Conservation (phyloP, 2,888 invertebrate species). For the Eupsilia transversa region DNA sequence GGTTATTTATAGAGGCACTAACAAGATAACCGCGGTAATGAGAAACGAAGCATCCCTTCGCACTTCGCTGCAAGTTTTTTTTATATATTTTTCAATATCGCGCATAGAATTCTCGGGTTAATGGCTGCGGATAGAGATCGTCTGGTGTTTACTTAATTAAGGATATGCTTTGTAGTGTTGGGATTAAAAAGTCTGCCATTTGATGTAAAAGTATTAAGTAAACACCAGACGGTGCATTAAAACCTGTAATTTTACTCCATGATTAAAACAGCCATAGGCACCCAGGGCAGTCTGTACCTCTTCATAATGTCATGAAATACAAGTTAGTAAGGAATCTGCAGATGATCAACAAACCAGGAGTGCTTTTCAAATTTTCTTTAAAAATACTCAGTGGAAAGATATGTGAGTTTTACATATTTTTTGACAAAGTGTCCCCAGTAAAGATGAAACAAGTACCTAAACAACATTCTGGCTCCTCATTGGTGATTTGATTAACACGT, state of each 20-base stretch:
- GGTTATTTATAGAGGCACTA: constrained; percentile 74
- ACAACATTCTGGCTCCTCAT: too few relatives aligned
- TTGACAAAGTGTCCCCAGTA: too few relatives aligned
- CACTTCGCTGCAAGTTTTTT: constrained; percentile 50
- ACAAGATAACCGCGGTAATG: constrained; percentile 75
- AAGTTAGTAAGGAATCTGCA: too few relatives aligned
- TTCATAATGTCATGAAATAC: neutral
- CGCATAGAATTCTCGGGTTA: constrained; percentile 61
- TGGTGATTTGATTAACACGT: too few relatives aligned
- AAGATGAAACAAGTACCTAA: too few relatives aligned
- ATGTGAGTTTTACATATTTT: too few relatives aligned
- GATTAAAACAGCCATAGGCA: neutral
- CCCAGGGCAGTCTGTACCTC: neutral
- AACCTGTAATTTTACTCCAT: neutral
- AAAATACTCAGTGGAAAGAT: too few relatives aligned
- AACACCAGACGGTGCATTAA: neutral
- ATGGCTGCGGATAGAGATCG: constrained; percentile 44
- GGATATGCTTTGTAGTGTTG: constrained; percentile 15
- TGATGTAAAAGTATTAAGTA: too few relatives aligned
- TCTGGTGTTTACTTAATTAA: constrained; percentile 58
- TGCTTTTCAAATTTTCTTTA: too few relatives aligned
- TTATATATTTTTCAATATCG: constrained; percentile 66
- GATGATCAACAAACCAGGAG: too few relatives aligned
- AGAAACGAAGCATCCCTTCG: constrained; percentile 66
- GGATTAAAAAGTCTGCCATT: neutral